Base-by-base conservation (phyloP, 2,888 invertebrate species). In the Phyllotreta striolata region DNA sequence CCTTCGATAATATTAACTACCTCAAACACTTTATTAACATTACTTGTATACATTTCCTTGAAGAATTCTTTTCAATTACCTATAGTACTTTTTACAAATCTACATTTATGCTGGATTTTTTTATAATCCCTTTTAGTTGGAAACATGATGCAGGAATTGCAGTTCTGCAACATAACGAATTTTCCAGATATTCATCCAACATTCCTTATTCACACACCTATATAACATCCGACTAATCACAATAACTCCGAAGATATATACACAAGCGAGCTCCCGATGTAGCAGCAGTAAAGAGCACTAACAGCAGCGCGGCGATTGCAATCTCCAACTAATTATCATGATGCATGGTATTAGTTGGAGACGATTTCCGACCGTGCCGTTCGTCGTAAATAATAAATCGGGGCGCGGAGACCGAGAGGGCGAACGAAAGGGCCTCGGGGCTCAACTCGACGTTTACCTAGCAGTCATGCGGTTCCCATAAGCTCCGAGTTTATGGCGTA, bases 381-480 rank as follows among this genome's bases (percentile, higher is more conserved):
- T 70, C 67, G 65, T 70, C 70, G 69, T 71, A 70, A 71, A 71
- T 71, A 71, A 70, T 70, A 64, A 69, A 70, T 64, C 62, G 66
- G 57, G 64, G 64, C 47, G 46, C 39, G 14, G n/a, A 56, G 44
- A 56, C n/a, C n/a, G n/a, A 46, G 46, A n/a, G 56, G 37, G 46
- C 10, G 3, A 55, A 5, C 4, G 55, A 12, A 54, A 35, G 14
- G n/a, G 39, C 39, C 39, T 9, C 35, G 40, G 40, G 41, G 58
- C 9, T 37, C 34, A 34, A 47, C 57, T 57, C 46, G n/a, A 39
- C 68, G 63, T 66, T 79, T 78, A 80, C 80, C 79, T 80, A 77
- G 75, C 78, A 80, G 79, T 79, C 80, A 77, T 79, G 80, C 79
- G 80, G 79, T 79, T 78, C 80, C 77, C 77, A 77, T 80, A 80